Evolutionary conservation across 1,140 invertebrate genomes (phyloP), one percentile per base, ranked within the genome.

Genomic region (Aphis gossypii): DNA sequence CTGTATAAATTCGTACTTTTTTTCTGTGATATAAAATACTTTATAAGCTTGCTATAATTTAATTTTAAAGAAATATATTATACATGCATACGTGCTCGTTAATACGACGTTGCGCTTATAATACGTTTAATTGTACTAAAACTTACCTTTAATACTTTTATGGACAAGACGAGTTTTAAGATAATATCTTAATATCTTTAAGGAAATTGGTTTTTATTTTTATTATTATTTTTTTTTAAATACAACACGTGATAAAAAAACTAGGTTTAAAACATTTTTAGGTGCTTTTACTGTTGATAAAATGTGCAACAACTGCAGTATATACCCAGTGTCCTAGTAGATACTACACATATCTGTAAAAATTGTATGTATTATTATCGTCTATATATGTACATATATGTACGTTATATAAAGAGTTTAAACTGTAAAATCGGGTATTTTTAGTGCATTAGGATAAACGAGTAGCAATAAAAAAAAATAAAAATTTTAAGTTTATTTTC

Each of bases 341-440:
- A 3, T 68, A 30, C 30, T 68, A 68, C 18, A 76, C 11, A 76
- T 76, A 76, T 76, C 4, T 68, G 60, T n/a, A 68, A n/a, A 68
- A 18, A 68, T 68, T 14, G 14, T n/a, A n/a, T n/a, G n/a, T 60
- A 60, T 8, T n/a, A 20, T 76, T 6, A 41, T 41, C 3, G 38
- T 41, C 38, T 20, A 18, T 51, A 11, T 51, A 51, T 18, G 48
- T 41, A 41, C 38, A 41, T 41, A 41, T 41, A 41, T 1, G 14
- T n/a, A 76, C 14, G 30, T n/a, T 76, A 51, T 14, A n/a, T n/a
- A 76, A 76, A n/a, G 30, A 76, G 60, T 76, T n/a, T 76, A 76
- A n/a, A 76, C 60, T 76, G 60, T 76, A 76, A n/a, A 76, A 76
- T 76, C 60, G n/a, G 60, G 60, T 76, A 76, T 76, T 76, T n/a